Evolutionary conservation across 2,888 invertebrate species (phyloP), one percentile per base, ranked within the genome.

Genomic region (Celastrina argiolus): DNA sequence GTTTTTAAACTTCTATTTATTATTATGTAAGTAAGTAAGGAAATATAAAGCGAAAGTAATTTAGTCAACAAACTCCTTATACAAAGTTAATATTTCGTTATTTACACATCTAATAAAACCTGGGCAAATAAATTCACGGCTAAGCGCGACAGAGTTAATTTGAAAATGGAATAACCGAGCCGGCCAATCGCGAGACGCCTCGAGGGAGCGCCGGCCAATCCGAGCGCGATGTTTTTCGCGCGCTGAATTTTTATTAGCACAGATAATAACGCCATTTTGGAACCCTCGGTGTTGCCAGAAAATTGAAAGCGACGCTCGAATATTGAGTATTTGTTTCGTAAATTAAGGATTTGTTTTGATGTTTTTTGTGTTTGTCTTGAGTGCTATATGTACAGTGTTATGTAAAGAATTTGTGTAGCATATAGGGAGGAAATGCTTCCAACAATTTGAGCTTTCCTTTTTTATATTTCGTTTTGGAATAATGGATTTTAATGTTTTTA

Each of bases 221-320:
- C 77, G 75, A 72, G 74, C 77, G 76, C 70, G 76, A 80, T 83
- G 86, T 88, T 88, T 71, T 91, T 88, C 90, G 90, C 90, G 90
- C 88, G 88, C 87, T 87, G 90, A 89, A 90, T 91, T 90, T 91
- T 90, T 91, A 91, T 91, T 91, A 90, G 88, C 84, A 75, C 70
- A 82, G 88, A 89, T 89, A 89, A 89, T 89, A 89, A 87, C 85
- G 87, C 87, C 90, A 89, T 89, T 88, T 88, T 87, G 88, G 79
- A 83, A 84, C 85, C 82, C 82, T 83, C 71, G 68, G 69, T 73
- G 73, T 73, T 81, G 77, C 79, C 77, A 77, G 72, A 74, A 81
- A 79, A 82, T 82, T 74, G 77, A 78, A 83, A 79, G 75, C 76
- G 81, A 82, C 81, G 76, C 76, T 31, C 6, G 45, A 14, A 64